Conservation (phyloP, 2,113 vertebrate species). For the Porphyrio hochstetteri region DNA sequence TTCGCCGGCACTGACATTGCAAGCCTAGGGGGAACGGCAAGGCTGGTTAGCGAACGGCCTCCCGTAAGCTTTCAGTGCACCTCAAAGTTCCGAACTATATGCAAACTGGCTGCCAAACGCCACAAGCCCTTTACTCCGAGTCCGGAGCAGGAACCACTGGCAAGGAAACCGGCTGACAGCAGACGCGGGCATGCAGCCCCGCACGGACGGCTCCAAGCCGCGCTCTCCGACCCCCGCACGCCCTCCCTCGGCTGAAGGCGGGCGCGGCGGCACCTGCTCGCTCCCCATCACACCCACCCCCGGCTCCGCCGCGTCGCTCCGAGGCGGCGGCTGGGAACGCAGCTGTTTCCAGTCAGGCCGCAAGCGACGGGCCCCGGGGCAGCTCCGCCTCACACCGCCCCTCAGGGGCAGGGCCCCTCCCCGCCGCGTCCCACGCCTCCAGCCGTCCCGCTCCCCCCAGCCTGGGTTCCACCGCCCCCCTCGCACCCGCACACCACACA, state of each 20-base stretch:
- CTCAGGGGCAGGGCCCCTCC: too few relatives aligned
- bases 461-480: too few relatives aligned
- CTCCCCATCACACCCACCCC: too few relatives aligned
- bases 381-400: background rate
- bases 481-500: too few relatives aligned
- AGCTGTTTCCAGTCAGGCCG: background rate
- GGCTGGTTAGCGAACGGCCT: fast-evolving
- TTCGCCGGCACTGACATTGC: background rate
- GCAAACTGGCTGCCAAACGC: fast-evolving
- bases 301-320: background rate
- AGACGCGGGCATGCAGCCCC: background rate
- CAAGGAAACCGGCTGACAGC: fast-evolving
- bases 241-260: background rate
- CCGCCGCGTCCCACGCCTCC: background rate
- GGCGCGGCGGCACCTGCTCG: background rate
- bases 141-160: fast-evolving
- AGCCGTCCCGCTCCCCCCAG: too few relatives aligned
- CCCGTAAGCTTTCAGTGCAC: too few relatives aligned
- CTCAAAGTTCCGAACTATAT: fast-evolving
- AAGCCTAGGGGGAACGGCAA: background rate
- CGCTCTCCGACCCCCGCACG: background rate
- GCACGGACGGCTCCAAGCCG: background rate
- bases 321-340: background rate
- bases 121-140: fast-evolving
- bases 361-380: background rate